Conservation (phyloP, 1,140 invertebrate species). For the Planococcus citri region DNA sequence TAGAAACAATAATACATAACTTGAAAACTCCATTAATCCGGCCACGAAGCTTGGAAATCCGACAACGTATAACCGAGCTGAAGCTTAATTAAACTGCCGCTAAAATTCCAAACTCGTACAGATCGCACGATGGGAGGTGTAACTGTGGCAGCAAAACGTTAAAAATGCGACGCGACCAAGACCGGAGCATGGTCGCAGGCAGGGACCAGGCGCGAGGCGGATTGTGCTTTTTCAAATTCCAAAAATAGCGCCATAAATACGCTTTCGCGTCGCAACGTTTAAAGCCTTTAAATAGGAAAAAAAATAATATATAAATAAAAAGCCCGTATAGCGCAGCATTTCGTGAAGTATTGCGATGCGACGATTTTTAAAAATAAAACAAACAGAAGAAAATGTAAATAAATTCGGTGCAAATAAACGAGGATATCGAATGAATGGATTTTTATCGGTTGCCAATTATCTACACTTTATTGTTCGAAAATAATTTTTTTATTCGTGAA, state of each 20-base stretch:
- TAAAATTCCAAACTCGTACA: neutral
- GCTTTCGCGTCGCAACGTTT: no score
- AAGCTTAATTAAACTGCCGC: slow-evolving; percentile 2
- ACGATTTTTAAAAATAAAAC: no score
- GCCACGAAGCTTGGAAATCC: slow-evolving; percentile 5
- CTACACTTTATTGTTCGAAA: no score
- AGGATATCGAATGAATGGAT: no score
- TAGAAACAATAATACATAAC: slow-evolving; percentile 3
- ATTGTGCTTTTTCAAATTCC: neutral
- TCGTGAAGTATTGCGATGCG: no score
- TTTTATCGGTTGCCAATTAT: no score
- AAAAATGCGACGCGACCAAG: neutral
- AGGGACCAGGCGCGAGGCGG: no score
- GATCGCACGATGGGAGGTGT: neutral
- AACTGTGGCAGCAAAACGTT: neutral
- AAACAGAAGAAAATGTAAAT: no score
- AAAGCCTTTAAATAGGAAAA: neutral
- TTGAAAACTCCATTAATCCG: slow-evolving; percentile 6
- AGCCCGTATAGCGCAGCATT: neutral
- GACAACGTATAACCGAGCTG: slow-evolving; percentile 1
- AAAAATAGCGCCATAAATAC: neutral
- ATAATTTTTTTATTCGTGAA: no score
- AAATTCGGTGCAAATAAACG: no score
- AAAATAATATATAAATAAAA: neutral
- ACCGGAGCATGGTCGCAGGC: no score